A percentile compares a stretch with the other conserved stretches of the same genome.
Evolutionary conservation across 1,140 invertebrate species (phyloP).

Genomic region (Macrotrachela quadricornifera): DNA sequence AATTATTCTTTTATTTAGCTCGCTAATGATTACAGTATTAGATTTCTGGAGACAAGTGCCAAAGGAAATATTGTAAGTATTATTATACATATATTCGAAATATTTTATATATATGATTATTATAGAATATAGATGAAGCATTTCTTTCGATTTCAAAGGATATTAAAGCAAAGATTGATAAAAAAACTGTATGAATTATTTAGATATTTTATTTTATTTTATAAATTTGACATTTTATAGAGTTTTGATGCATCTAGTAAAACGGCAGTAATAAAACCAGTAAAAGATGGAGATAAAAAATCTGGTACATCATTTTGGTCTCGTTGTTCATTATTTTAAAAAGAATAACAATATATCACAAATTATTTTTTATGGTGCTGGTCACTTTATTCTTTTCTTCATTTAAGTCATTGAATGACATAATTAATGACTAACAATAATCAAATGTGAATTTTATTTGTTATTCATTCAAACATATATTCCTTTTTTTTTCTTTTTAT

Average conservation of each 20-base stretch:
- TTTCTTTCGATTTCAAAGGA: background rate
- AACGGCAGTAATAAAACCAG: too few relatives aligned
- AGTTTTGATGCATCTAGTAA: too few relatives aligned
- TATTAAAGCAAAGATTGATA: conserved; percentile 17
- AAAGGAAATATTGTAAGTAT: conserved; percentile 73
- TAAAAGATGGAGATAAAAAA: too few relatives aligned
- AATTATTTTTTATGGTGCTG: too few relatives aligned
- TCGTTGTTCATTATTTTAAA: background rate
- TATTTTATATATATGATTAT: too few relatives aligned
- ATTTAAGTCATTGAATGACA: too few relatives aligned
- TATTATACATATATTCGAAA: conserved; percentile 97
- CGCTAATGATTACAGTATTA: conserved; percentile 79
- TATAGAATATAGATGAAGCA: conserved; percentile 36
- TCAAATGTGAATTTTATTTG: too few relatives aligned
- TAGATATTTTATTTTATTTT: conserved; percentile 15
- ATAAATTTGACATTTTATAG: too few relatives aligned
- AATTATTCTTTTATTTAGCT: too few relatives aligned
- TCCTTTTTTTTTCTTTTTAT: too few relatives aligned
- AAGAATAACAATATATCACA: background rate
- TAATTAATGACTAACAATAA: too few relatives aligned
- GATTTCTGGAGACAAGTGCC: conserved; percentile 95
- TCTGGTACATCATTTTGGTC: background rate
- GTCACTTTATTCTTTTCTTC: background rate
- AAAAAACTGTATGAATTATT: conserved; percentile 12
- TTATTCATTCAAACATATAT: too few relatives aligned